phyloP scores from a whole-genome alignment of 2,797 vertebrate genomes.

The Lithobates sylvaticus region DNA sequence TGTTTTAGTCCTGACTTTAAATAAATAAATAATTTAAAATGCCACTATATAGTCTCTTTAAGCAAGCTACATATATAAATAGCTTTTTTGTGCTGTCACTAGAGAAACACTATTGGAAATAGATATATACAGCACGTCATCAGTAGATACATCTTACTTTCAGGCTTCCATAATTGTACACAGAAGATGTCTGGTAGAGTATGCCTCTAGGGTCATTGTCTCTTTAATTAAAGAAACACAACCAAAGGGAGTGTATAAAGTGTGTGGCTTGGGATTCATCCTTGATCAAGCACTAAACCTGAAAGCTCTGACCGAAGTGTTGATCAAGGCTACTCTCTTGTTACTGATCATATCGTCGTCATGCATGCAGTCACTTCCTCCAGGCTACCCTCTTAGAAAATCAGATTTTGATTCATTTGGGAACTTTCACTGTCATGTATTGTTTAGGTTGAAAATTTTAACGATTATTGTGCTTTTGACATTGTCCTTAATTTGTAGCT shows the following conservation, averaged over 20 bases:
- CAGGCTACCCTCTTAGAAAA: conserved; percentile 4
- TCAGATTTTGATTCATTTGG: conserved; percentile 7
- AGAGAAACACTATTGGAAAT: too few relatives aligned
- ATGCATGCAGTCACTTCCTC: conserved; percentile 30
- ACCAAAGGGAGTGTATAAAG: conserved; percentile 12
- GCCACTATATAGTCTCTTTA: too few relatives aligned
- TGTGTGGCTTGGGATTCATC: conserved; percentile 38
- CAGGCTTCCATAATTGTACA: conserved; percentile 16
- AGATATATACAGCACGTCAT: not conserved
- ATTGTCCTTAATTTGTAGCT: too few relatives aligned
- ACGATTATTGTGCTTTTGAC: too few relatives aligned
- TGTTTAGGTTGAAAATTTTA: too few relatives aligned
- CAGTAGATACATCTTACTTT: conserved; percentile 23
- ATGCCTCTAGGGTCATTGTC: conserved; percentile 36
- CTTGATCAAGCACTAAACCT: conserved; percentile 43
- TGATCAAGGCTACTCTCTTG: conserved; percentile 46
- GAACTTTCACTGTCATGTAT: not conserved
- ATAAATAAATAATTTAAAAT: too few relatives aligned
- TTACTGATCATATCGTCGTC: conserved; percentile 25
- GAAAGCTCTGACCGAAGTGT: not conserved
- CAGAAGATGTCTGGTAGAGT: conserved; percentile 24
- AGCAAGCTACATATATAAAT: too few relatives aligned
- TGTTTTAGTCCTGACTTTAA: too few relatives aligned
- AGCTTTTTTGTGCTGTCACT: too few relatives aligned
- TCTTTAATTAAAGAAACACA: conserved; percentile 48